Evolutionary conservation across 2,113 vertebrate genomes (phyloP).

Genomic region (Otus sunia): DNA sequence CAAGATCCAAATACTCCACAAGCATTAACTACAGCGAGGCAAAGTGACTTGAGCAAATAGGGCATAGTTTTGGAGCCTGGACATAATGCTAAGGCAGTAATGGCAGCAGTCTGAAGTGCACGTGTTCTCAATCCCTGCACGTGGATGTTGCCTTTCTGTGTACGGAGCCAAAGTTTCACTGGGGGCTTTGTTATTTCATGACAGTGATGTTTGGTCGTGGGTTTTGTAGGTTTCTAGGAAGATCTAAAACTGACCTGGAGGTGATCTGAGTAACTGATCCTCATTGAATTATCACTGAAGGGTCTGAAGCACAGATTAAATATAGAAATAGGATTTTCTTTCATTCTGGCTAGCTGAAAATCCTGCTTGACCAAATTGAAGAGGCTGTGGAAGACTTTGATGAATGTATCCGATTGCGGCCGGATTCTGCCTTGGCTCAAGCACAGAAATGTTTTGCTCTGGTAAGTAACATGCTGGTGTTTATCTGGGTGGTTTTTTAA

Average conservation of each 20-base stretch:
- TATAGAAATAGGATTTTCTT: constrained; percentile 30
- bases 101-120: background rate
- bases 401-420: constrained; percentile 93
- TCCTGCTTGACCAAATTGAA: constrained; percentile 96
- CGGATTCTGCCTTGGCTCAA: constrained; percentile 95
- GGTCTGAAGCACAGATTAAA: constrained; percentile 11
- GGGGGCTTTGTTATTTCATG: background rate
- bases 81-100: background rate
- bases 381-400: constrained; percentile 97
- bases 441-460: constrained; percentile 98
- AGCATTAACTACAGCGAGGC: background rate
- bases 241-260: background rate
- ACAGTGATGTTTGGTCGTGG: background rate
- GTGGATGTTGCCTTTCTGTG: background rate
- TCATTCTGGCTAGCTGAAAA: constrained; percentile 86
- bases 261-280: background rate
- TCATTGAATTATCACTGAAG: background rate
- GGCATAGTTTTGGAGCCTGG: background rate
- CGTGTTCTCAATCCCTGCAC: background rate
- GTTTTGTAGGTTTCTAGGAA: background rate
- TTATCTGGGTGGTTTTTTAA: background rate
- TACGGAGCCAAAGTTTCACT: background rate
- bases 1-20: background rate
- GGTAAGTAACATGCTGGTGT: constrained; percentile 71
- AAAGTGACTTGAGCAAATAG: background rate